Percentiles rank a stretch among this genome's conserved stretches.
Conservation (phyloP, 2,113 vertebrate species). For the Spea multiplicata region DNA sequence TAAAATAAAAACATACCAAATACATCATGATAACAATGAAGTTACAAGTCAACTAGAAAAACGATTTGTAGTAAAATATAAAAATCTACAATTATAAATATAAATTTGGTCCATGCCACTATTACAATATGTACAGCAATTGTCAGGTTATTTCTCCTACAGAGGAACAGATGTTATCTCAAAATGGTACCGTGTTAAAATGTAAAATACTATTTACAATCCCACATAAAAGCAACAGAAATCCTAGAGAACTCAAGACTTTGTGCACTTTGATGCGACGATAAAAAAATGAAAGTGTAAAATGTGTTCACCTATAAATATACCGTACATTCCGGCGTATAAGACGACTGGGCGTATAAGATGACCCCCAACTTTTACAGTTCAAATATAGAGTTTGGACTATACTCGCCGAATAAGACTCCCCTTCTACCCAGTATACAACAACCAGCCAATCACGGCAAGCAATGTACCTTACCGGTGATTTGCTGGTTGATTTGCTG, state of each 20-base stretch:
- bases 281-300: conserved; percentile 22
- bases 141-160: conserved; percentile 72
- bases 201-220: conserved; percentile 73
- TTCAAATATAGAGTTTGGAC: too few species aligned
- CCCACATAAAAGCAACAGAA: conserved; percentile 69
- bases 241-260: conserved; percentile 75
- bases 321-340: too few species aligned
- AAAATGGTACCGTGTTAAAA: conserved; percentile 65
- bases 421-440: too few species aligned
- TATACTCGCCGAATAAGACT: too few species aligned
- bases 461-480: too few species aligned
- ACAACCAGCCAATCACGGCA: too few species aligned
- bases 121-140: conserved; percentile 89
- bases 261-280: conserved; percentile 15
- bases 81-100: conserved; percentile 99
- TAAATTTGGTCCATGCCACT: conserved; percentile 96
- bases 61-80: conserved; percentile 89
- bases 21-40: conserved; percentile 75
- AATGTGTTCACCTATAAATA: conserved; percentile 74
- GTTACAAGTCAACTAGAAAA: conserved; percentile 86
- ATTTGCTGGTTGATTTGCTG: too few species aligned
- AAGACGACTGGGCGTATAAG: too few species aligned
- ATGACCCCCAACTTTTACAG: too few species aligned
- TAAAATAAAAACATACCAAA: conserved; percentile 68
- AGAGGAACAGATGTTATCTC: conserved; percentile 61